Percentiles rank a stretch among this genome's conserved stretches.
Conservation (phyloP, 1,140 invertebrate species). For the Orchesella cincta region DNA sequence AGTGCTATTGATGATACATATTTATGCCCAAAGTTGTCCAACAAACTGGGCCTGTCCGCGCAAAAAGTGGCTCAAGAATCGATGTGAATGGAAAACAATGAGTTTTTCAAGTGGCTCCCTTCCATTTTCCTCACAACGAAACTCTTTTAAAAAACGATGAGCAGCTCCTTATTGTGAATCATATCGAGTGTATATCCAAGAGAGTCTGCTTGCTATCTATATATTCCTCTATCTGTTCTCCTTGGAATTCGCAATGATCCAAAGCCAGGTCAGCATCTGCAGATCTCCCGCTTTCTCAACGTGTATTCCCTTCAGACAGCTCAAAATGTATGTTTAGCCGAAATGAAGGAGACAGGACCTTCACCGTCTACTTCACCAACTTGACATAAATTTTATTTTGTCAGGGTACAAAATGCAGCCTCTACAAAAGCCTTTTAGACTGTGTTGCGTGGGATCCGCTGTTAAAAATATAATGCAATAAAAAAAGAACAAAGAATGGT, state of each 20-base stretch:
- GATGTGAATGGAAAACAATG: conserved; percentile 19
- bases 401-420: not conserved
- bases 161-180: no score
- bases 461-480: no score
- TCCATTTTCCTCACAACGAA: no score
- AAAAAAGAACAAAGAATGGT: no score
- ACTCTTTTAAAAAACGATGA: no score
- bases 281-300: not conserved
- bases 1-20: not conserved
- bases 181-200: no score
- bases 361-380: not conserved
- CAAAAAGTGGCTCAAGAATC: conserved; percentile 17
- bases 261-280: not conserved
- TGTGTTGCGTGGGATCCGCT: no score
- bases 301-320: not conserved
- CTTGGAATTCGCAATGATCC: not conserved
- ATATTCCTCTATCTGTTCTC: no score
- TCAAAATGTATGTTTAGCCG: not conserved
- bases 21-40: conserved; percentile 12
- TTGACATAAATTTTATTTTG: conserved; percentile 1
- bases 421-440: no score
- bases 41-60: not conserved
- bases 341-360: not conserved
- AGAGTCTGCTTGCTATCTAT: no score
- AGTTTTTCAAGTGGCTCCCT: conserved; percentile 17